Base-by-base conservation (phyloP, 2,888 invertebrate species). In the Crossocerus cetratus region DNA sequence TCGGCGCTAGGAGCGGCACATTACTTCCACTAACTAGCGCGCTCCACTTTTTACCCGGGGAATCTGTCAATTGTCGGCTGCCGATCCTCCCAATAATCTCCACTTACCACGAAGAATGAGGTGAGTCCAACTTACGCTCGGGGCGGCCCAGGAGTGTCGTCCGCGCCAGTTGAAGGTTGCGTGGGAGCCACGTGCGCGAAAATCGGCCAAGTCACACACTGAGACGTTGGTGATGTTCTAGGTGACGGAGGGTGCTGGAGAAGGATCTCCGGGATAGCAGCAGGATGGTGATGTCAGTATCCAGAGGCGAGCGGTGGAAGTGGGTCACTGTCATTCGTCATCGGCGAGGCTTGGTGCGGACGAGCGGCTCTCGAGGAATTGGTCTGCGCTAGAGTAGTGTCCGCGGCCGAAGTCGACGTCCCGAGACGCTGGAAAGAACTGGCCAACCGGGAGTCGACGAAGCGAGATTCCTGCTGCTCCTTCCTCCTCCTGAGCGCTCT, bases 321-420 rank as follows among this genome's bases (percentile, higher is more conserved):
- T 87, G 76, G 88, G 88, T 87, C 88, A 88, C 86, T 88, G 85
- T 86, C 87, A 80, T 82, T 69, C 65, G 67, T 55, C 61, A 20
- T 20, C 45, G 72, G 58, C 42, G 70, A 60, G 65, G 45, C 54
- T 22, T 56, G 58, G 65, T 44, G 43, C 65, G 74, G 64, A 64
- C 62, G 67, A 69, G 62, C n/a, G n/a, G n/a, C n/a, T n/a, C n/a
- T n/a, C n/a, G n/a, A n/a, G n/a, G n/a, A n/a, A n/a, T n/a, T n/a
- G n/a, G n/a, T n/a, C n/a, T n/a, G n/a, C n/a, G n/a, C n/a, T n/a
- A n/a, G n/a, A n/a, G n/a, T 55, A 42, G 58, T 22, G 43, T 58
- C 49, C 53, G 20, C 44, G 67, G 65, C 64, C 64, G 69, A 79
- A 76, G 57, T 74, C 56, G 71, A 73, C 77, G 77, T 80, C 59